Conservation (phyloP, 2,888 invertebrate species). For the Philonicus albiceps region DNA sequence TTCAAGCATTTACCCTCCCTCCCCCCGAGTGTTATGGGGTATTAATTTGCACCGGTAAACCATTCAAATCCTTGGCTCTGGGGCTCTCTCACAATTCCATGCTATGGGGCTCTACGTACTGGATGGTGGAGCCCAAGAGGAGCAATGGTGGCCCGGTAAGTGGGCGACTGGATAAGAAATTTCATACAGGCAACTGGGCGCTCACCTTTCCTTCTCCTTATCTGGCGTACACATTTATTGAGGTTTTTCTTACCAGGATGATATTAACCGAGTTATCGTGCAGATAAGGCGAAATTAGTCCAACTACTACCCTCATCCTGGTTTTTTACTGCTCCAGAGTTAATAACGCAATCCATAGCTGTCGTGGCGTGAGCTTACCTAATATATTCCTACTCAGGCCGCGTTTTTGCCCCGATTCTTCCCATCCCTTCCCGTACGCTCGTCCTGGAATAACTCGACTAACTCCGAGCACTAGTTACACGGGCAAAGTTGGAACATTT, state of each 20-base stretch:
- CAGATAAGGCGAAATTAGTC: slow-evolving; percentile 14
- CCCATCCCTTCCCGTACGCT: neutral
- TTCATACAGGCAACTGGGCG: neutral
- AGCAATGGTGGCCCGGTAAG: neutral
- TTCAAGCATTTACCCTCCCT: slow-evolving; percentile 11
- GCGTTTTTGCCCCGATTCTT: neutral
- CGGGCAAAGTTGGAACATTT: neutral
- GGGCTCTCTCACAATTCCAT: neutral
- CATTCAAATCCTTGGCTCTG: neutral
- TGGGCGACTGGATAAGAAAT: neutral
- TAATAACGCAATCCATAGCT: slow-evolving; percentile 27
- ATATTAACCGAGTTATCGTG: slow-evolving; percentile 18
- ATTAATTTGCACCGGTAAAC: slow-evolving; percentile 22
- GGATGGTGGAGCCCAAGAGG: neutral
- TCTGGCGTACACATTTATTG: neutral
- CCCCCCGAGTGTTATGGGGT: slow-evolving; percentile 13
- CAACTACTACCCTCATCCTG: neutral
- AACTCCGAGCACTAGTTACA: neutral
- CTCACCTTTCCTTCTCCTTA: neutral
- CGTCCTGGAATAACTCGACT: neutral
- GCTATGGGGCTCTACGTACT: neutral
- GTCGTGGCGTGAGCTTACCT: slow-evolving; percentile 8
- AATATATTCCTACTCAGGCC: slow-evolving; percentile 21
- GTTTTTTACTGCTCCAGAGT: neutral
- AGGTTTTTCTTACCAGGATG: neutral